Evolutionary conservation across 1,140 invertebrate species (phyloP), one percentile per base, ranked within the genome.

Genomic region (Hermetia illucens): DNA sequence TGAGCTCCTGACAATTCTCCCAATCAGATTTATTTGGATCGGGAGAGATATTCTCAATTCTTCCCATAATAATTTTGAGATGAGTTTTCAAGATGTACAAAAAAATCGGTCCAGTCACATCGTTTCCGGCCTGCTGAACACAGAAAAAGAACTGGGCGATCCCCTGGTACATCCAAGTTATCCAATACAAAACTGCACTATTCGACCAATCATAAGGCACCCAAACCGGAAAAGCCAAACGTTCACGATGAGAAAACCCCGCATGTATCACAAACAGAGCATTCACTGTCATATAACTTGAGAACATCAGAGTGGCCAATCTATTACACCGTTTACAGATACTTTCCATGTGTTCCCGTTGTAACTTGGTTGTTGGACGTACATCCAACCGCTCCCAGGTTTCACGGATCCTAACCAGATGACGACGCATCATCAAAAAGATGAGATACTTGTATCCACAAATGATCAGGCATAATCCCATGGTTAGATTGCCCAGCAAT

Each of bases 61-160:
- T 22, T 12, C 29, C 37, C 1, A 34, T 20, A 12, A 43, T 15
- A 2, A 38, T 21, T 9, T 33, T 31, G 13, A 43, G 18, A 18
- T 43, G 41, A 1, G 19, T 34, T 19, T 39, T 43, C 32, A 39
- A 36, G 3, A 43, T 8, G 5, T 32, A 25, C 13, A 43, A 5
- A 31, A 39, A 43, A 24, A 36, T 39, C 13, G 27, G 24, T 15
- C 36, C 32, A 36, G 35, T 39, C 41, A 43, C 24, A 24, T 43
- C 41, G 17, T 43, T 43, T 25, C 36, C 39, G 13, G 22, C 34
- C 31, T 43, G 38, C 19, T 43, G 41, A 43, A 35, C 4, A 39
- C 21, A 3, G 22, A 21, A 35, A 35, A 29, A 2, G 25, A 31
- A 16, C 24, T 29, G 3, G 18, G 37, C 31, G 5, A 39, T 21